These are phyloP conservation scores for Sardina pilchardus DNA, from an alignment of 2,113 vertebrate species.

Conservation along the genomic window DNA sequence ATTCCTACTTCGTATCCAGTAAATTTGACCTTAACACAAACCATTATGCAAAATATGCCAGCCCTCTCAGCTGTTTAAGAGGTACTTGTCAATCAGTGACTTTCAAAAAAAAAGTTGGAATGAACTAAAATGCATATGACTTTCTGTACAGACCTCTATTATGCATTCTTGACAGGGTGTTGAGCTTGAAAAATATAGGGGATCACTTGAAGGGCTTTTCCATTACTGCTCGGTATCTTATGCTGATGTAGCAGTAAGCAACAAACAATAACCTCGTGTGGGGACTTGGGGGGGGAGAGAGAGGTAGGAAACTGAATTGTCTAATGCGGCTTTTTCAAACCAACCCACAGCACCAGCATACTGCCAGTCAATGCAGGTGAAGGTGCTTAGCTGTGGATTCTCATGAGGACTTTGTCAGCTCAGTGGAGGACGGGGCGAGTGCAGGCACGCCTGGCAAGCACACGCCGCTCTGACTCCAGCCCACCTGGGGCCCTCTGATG, in stretches of 20 bases:
- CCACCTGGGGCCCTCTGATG: constrained; percentile 44
- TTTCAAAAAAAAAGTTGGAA: not conserved
- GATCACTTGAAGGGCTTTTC: constrained; percentile 32
- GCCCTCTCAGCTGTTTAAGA: not conserved
- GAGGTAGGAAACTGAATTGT: constrained; percentile 34
- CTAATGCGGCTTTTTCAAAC: constrained; percentile 45
- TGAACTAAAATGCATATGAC: constrained; percentile 8
- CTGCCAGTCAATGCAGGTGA: constrained; percentile 48
- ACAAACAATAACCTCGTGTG: not conserved
- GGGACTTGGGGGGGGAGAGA: constrained; percentile 9
- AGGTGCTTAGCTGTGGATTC: constrained; percentile 59
- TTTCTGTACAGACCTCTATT: not conserved
- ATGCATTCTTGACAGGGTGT: not conserved
- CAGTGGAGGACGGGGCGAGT: constrained; percentile 44
- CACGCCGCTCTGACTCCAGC: constrained; percentile 42
- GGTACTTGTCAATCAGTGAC: constrained; percentile 1
- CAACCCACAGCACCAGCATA: constrained; percentile 38
- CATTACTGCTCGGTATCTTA: constrained; percentile 48
- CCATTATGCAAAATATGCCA: constrained; percentile 14
- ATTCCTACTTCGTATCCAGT: not conserved
- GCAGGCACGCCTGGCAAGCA: constrained; percentile 42
- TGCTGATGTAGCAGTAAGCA: constrained; percentile 49
- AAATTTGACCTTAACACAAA: constrained; percentile 12
- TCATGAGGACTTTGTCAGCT: constrained; percentile 47
- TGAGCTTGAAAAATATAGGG: not conserved